Percentiles rank a stretch among this genome's conserved stretches.
These are phyloP conservation scores for Drosophila truncata DNA, from an alignment of 1,140 invertebrate genomes.

Conservation along the genomic window DNA sequence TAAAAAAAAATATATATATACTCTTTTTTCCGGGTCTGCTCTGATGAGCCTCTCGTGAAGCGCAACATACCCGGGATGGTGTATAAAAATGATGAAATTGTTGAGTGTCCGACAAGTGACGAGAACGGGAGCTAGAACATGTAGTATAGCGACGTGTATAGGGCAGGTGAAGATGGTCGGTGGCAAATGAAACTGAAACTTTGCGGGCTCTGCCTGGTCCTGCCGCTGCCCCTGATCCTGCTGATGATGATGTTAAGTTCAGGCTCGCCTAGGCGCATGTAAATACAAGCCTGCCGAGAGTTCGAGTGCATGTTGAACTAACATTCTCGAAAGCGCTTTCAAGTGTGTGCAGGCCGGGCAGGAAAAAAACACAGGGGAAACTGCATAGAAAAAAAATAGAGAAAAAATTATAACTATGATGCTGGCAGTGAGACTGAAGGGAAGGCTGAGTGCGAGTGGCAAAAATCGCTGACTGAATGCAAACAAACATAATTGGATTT, in stretches of 20 bases:
- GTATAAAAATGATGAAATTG: constrained; percentile 76
- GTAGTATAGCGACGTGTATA: not conserved
- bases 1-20: not conserved
- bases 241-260: constrained; percentile 51
- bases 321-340: constrained; percentile 75
- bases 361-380: constrained; percentile 41
- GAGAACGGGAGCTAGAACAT: constrained; percentile 6
- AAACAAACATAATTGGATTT: constrained; percentile 84
- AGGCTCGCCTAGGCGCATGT: constrained; percentile 60
- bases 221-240: constrained; percentile 12
- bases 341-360: constrained; percentile 69
- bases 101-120: constrained; percentile 54
- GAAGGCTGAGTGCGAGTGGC: constrained; percentile 42
- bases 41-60: constrained; percentile 27
- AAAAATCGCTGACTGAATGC: constrained; percentile 84
- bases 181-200: constrained; percentile 55
- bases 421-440: constrained; percentile 31
- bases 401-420: constrained; percentile 25
- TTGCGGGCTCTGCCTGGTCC: constrained; percentile 11
- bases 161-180: constrained; percentile 27
- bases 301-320: constrained; percentile 82
- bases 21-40: constrained; percentile 1
- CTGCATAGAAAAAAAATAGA: constrained; percentile 24
- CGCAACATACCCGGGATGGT: constrained; percentile 24
- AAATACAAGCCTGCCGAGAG: constrained; percentile 62